phyloP scores from a whole-genome alignment of 2,113 vertebrate genomes.

The Epinephelus fuscoguttatus region DNA sequence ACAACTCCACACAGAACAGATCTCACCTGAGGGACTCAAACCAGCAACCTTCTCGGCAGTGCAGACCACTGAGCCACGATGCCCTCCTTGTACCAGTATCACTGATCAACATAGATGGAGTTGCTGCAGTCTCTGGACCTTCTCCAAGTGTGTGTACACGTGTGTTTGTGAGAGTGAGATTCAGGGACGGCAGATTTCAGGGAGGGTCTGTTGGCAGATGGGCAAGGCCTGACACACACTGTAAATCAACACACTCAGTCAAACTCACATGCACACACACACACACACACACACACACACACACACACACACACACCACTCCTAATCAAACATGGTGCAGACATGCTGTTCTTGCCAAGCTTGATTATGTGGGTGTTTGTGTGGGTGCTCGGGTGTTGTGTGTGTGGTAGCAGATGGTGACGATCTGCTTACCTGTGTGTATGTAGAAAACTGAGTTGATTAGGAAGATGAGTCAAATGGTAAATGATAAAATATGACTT shows the following conservation, averaged over 20 bases:
- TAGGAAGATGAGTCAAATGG: conserved; percentile 28
- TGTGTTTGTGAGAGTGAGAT: conserved; percentile 23
- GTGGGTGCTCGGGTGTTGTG: conserved; percentile 18
- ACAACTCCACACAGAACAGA: not conserved
- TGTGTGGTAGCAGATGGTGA: conserved; percentile 43
- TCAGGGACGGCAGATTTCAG: conserved; percentile 49
- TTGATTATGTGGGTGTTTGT: conserved; percentile 25
- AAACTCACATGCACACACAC: conserved; percentile 26
- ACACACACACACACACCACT: conserved; percentile 6
- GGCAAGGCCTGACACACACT: conserved; percentile 30
- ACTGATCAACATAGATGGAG: conserved; percentile 10
- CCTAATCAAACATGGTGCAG: conserved; percentile 49
- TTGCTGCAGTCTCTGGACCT: conserved; percentile 19
- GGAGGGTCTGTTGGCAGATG: conserved; percentile 46
- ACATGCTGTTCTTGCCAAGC: conserved; percentile 48
- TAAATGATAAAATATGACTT: conserved; percentile 37
- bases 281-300: conserved; percentile 23
- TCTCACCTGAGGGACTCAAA: not conserved
- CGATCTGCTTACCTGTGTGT: conserved; percentile 49
- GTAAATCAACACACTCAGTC: conserved; percentile 17
- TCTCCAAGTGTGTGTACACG: conserved; percentile 11
- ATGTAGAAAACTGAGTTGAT: conserved; percentile 24
- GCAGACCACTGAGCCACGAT: not conserved
- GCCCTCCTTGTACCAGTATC: not conserved
- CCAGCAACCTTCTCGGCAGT: not conserved